These are phyloP conservation scores for Amblyornis subalaris DNA, from an alignment of 2,113 vertebrate genomes.

Conservation along the genomic window DNA sequence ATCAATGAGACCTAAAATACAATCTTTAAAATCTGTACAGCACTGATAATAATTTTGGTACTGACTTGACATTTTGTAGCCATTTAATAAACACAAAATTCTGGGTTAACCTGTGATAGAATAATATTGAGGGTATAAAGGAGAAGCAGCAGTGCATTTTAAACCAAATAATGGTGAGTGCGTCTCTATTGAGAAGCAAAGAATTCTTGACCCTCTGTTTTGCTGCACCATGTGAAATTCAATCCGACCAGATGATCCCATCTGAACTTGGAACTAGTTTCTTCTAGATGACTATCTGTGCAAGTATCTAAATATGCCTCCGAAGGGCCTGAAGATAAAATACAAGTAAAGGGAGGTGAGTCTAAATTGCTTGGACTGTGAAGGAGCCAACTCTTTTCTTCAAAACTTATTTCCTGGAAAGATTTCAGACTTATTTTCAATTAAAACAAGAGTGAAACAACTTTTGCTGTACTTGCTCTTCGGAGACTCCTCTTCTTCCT, in stretches of 20 bases:
- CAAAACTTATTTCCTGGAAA: conserved; percentile 16
- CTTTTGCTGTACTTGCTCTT: not conserved
- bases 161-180: not conserved
- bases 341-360: conserved; percentile 2
- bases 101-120: not conserved
- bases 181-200: not conserved
- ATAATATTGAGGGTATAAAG: not conserved
- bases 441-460: not conserved
- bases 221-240: not conserved
- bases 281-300: not conserved
- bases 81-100: not conserved
- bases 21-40: not conserved
- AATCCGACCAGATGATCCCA: not conserved
- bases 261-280: not conserved
- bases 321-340: not conserved
- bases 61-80: not conserved
- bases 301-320: not conserved
- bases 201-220: not conserved
- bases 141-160: not conserved
- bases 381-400: conserved; percentile 6
- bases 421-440: conserved; percentile 14
- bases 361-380: not conserved
- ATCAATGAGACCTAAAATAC: not conserved
- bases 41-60: not conserved
- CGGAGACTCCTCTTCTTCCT: conserved; percentile 10